Base-by-base conservation (phyloP, 2,113 vertebrate species). In the Myrmophylax atrothorax region DNA sequence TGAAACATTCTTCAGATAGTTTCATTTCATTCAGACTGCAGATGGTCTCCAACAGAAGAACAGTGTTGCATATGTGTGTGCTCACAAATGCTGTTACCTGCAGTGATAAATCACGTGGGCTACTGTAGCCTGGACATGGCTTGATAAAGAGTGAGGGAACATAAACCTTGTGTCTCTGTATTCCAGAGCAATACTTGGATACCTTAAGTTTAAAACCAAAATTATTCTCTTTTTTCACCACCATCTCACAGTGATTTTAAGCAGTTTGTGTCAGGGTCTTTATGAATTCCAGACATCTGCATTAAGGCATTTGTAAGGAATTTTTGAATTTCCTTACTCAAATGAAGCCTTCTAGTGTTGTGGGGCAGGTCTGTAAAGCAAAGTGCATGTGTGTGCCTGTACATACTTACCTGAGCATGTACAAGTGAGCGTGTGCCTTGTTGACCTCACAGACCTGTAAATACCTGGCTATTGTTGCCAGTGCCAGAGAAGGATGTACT, bases 151-250 rank as follows among this genome's bases (percentile, higher is more conserved):
- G 38, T 64, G 72, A 84, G 66, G 84, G 62, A 63, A 44, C 53
- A 17, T 14, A 87, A 66, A 44, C 44, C 77, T 73, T 18, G 37
- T 80, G 93, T 91, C 91, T 80, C 42, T 89, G 33, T 81, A 31
- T 90, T 92, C 55, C 69, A 93, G 60, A 93, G 78, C 82, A 96
- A 92, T 86, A 70, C 28, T 80, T 83, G 35, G 56, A 66, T 52
- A 67, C 7, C 3, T 0, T 20, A 20, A 87, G 5, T 80, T 87
- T 73, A 77, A 94, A 96, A 81, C 49, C 64, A 90, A 94, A 89
- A 13, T 17, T 7, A 0, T 33, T 33, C 4, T 10, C 50, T n/a
- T 52, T 29, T 37, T 35, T 26, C 31, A 33, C 28, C 31, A 40
- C 24, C 6, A 14, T 58, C 46, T 91, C 25, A 11, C 49, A 46